These are phyloP conservation scores for Drosophila baimaii DNA, from an alignment of 1,140 invertebrate species.

Conservation along the genomic window DNA sequence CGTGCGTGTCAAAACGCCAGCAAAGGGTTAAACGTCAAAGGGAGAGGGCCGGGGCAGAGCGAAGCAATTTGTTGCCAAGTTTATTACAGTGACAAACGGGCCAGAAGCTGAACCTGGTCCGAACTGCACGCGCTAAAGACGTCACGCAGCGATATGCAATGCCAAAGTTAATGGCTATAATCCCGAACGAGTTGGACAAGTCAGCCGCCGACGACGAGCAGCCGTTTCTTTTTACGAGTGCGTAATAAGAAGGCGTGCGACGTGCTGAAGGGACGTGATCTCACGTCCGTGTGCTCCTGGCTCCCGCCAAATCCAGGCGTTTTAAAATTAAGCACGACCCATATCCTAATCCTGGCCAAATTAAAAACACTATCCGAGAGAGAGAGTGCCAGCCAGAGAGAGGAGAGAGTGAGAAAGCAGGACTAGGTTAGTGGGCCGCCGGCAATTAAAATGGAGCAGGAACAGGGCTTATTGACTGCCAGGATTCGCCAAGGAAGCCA, in stretches of 20 bases:
- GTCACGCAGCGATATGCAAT: slow-evolving; percentile 62
- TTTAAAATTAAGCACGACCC: slow-evolving; percentile 68
- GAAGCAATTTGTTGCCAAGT: slow-evolving; percentile 75
- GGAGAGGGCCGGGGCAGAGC: not conserved
- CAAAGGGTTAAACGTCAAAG: slow-evolving; percentile 67
- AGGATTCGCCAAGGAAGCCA: slow-evolving; percentile 17
- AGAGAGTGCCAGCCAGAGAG: not conserved
- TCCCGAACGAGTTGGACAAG: slow-evolving; percentile 63
- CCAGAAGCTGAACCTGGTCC: slow-evolving; percentile 17
- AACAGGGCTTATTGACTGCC: slow-evolving; percentile 49
- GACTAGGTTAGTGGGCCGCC: slow-evolving; percentile 68
- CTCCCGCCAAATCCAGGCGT: slow-evolving; percentile 23
- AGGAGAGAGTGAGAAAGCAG: slow-evolving; percentile 2
- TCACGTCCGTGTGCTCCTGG: slow-evolving; percentile 19
- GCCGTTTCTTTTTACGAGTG: slow-evolving; percentile 80
- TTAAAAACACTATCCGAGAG: slow-evolving; percentile 68
- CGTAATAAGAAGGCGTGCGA: slow-evolving; percentile 74
- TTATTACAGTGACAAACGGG: slow-evolving; percentile 78
- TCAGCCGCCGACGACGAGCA: slow-evolving; percentile 17
- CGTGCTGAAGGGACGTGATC: slow-evolving; percentile 73
- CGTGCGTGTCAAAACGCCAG: slow-evolving; percentile 76
- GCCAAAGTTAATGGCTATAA: slow-evolving; percentile 79
- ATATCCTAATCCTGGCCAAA: slow-evolving; percentile 69
- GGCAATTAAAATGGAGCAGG: slow-evolving; percentile 71
- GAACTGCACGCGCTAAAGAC: slow-evolving; percentile 52